These are phyloP conservation scores for Pimephales promelas DNA, from an alignment of 2,113 vertebrate genomes.

Conservation along the genomic window DNA sequence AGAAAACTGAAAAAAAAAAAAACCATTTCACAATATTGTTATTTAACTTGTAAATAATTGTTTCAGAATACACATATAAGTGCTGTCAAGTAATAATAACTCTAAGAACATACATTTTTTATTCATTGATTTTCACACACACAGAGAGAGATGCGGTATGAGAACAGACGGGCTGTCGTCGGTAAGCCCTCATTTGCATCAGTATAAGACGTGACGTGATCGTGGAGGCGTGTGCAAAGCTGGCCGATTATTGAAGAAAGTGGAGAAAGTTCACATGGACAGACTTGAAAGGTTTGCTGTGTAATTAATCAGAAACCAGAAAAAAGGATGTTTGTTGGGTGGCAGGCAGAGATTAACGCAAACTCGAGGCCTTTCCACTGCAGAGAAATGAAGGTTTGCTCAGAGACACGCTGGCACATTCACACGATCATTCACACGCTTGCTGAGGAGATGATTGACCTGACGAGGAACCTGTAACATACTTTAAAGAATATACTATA, in stretches of 20 bases:
- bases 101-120: no score
- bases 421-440: slow-evolving; percentile 30
- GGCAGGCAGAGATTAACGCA: slow-evolving; percentile 57
- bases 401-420: slow-evolving; percentile 41
- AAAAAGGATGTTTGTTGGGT: slow-evolving; percentile 38
- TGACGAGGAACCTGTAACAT: slow-evolving; percentile 58
- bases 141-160: no score
- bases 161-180: no score
- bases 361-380: slow-evolving; percentile 21
- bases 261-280: slow-evolving; percentile 6
- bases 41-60: no score
- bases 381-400: slow-evolving; percentile 42
- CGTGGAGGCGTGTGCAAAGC: not conserved
- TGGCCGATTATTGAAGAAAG: slow-evolving; percentile 4
- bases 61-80: no score
- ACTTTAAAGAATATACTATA: not conserved
- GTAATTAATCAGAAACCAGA: slow-evolving; percentile 31
- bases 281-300: slow-evolving; percentile 53
- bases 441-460: slow-evolving; percentile 58
- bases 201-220: not conserved
- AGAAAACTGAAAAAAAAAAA: no score
- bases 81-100: no score
- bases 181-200: not conserved
- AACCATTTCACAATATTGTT: no score
- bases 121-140: no score